Conservation (phyloP, 53 echinoderm and acorn worm species). For the Apostichopus leukothele region DNA sequence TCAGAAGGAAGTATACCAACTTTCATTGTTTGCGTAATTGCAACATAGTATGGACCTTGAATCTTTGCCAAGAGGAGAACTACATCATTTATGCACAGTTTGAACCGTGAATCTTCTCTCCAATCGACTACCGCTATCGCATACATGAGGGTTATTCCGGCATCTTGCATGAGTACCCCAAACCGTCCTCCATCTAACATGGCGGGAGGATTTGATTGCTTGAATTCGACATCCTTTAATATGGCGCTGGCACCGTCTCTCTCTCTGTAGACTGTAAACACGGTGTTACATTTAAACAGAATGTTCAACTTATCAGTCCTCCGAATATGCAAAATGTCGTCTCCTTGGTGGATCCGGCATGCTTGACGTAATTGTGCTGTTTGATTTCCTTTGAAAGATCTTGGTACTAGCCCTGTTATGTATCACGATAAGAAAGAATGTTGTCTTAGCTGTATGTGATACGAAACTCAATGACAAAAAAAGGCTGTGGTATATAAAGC, state of each 20-base stretch:
- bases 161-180: neutral
- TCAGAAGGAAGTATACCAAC: conserved; percentile 17
- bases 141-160: conserved; percentile 12
- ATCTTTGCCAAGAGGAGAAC: conserved; percentile 6
- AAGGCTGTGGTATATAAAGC: too few species aligned
- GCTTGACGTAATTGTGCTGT: neutral
- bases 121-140: neutral
- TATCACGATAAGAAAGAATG: too few species aligned
- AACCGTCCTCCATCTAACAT: neutral
- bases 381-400: neutral
- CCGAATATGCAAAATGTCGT: neutral
- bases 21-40: neutral
- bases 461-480: too few species aligned
- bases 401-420: neutral
- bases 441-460: too few species aligned
- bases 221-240: neutral
- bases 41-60: neutral
- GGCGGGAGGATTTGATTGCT: neutral
- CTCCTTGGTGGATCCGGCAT: neutral
- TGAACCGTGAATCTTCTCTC: neutral
- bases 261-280: neutral
- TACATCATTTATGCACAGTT: neutral
- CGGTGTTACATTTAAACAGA: neutral
- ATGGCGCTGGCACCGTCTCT: conserved; percentile 7
- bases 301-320: neutral